Evolutionary conservation across 92 coral and sea anemone species (phyloP).

Genomic region (Phymanthus crucifer): DNA sequence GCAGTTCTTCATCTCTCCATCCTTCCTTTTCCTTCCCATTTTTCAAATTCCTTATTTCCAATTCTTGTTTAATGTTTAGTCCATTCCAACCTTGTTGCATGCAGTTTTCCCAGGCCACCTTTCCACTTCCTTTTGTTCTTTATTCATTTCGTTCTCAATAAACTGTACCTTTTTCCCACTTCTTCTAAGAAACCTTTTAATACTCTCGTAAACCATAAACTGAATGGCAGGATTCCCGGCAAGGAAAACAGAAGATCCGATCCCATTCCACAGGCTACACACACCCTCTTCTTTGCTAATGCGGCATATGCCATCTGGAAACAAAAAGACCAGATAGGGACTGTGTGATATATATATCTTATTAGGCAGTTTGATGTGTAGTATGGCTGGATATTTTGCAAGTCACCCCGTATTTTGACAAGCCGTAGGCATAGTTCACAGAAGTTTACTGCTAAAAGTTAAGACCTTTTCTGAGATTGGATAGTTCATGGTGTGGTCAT

Average conservation of each 20-base stretch:
- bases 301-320: slow-evolving; percentile 66
- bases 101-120: not conserved
- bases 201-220: slow-evolving; percentile 87
- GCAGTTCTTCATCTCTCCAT: too few relatives aligned
- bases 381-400: too few relatives aligned
- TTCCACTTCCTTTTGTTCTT: not conserved
- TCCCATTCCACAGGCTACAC: slow-evolving; percentile 88
- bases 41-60: not conserved
- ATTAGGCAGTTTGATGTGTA: too few relatives aligned
- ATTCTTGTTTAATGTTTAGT: not conserved
- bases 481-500: too few relatives aligned
- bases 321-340: not conserved
- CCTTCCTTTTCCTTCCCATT: not conserved
- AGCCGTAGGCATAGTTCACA: not conserved
- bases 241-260: slow-evolving; percentile 87
- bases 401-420: too few relatives aligned
- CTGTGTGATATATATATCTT: too few relatives aligned
- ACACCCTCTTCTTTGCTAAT: slow-evolving; percentile 84
- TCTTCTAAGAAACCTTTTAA: slow-evolving; percentile 72
- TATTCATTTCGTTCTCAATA: too few relatives aligned
- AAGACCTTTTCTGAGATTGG: too few relatives aligned
- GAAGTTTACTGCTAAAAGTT: too few relatives aligned
- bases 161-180: slow-evolving; percentile 48
- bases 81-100: not conserved
- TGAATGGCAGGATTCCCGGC: slow-evolving; percentile 98